phyloP scores from a whole-genome alignment of 2,113 vertebrate genomes.

The Plecotus auritus region DNA sequence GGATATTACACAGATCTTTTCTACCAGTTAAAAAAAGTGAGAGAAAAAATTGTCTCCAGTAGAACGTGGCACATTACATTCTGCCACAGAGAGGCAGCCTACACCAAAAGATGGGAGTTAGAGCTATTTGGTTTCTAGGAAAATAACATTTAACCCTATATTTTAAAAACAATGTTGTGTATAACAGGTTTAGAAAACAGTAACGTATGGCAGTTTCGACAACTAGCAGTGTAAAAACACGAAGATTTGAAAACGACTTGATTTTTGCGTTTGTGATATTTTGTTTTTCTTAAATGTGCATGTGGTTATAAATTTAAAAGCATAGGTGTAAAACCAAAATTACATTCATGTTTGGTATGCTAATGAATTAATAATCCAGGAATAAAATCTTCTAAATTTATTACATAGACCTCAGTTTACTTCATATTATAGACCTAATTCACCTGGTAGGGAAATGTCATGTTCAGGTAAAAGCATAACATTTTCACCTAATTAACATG shows the following conservation, averaged over 20 bases:
- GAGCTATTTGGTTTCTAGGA: neutral
- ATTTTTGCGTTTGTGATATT: conserved; percentile 1
- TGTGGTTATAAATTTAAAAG: neutral
- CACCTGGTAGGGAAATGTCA: neutral
- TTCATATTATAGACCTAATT: neutral
- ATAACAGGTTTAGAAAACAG: neutral
- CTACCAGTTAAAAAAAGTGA: neutral
- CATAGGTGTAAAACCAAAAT: neutral
- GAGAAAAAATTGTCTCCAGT: neutral
- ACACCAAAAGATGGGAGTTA: conserved; percentile 39
- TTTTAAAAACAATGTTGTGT: neutral
- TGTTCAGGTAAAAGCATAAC: neutral
- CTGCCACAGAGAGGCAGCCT: conserved; percentile 58
- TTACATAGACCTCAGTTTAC: neutral
- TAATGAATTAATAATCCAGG: neutral
- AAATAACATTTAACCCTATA: neutral
- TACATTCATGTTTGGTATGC: neutral
- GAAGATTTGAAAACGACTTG: neutral
- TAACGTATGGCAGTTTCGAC: neutral
- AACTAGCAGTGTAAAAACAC: neutral
- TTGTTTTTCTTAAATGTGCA: neutral
- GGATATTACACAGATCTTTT: neutral
- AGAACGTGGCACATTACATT: neutral
- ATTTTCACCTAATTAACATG: neutral
- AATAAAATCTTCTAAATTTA: neutral